Conservation (phyloP, 2,888 invertebrate species). For the Omphaloscelis lunosa region DNA sequence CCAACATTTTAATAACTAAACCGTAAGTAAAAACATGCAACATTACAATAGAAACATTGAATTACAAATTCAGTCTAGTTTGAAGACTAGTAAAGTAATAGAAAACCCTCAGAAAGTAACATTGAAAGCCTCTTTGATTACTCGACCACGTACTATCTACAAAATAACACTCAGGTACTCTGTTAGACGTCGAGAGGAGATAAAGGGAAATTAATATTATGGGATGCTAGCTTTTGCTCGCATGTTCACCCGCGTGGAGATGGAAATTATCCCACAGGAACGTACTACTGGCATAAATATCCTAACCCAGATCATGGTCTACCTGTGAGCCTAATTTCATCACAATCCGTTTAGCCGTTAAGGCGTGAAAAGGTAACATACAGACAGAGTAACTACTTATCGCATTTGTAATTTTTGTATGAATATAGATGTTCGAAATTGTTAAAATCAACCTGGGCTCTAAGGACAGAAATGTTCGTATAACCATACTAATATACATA, state of each 20-base stretch:
- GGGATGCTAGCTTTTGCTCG: neutral
- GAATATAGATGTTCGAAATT: neutral
- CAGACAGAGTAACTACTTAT: neutral
- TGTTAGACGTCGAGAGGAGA: constrained; percentile 8
- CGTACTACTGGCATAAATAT: neutral
- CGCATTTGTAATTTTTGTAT: neutral
- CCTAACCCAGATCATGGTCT: neutral
- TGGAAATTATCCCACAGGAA: too few relatives aligned
- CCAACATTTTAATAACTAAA: too few relatives aligned
- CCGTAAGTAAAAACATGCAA: too few relatives aligned
- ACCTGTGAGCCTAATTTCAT: neutral
- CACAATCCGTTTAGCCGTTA: too few relatives aligned
- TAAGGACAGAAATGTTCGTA: too few relatives aligned
- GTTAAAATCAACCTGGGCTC: too few relatives aligned
- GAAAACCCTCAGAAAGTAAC: constrained; percentile 16
- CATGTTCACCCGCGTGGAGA: neutral
- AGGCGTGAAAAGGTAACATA: too few relatives aligned
- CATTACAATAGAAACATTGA: constrained; percentile 14
- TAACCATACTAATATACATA: too few relatives aligned
- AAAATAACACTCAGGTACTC: neutral
- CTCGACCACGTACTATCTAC: constrained; percentile 7
- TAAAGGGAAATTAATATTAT: neutral
- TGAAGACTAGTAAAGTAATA: constrained; percentile 19
- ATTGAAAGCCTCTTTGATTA: constrained; percentile 42
- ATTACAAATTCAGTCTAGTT: constrained; percentile 23